A percentile compares a stretch with the other conserved stretches of the same genome.
These are phyloP conservation scores for Onychomys torridus DNA, from an alignment of 2,797 vertebrate genomes.

Conservation along the genomic window DNA sequence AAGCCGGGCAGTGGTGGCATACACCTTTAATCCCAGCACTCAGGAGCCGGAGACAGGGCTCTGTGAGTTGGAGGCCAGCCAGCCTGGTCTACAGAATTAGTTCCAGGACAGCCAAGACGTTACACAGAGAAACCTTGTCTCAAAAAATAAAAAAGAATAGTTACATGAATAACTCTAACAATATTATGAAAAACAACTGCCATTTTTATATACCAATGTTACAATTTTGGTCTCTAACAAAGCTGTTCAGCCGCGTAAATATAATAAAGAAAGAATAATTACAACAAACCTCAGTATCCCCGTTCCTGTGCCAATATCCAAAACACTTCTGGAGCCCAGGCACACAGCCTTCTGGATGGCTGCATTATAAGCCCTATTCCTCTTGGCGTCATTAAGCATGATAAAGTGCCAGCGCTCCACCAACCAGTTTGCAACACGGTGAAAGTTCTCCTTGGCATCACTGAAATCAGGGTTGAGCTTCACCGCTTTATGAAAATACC, in stretches of 20 bases:
- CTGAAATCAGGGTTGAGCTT: conserved; percentile 95
- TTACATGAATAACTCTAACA: conserved; percentile 21
- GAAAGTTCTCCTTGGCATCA: conserved; percentile 98
- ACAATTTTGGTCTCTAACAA: conserved; percentile 39
- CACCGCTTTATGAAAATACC: conserved; percentile 97
- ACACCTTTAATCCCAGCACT: background rate
- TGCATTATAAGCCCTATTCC: conserved; percentile 94
- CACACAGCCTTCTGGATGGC: conserved; percentile 94
- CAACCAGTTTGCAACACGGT: conserved; percentile 98
- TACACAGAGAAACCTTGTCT: background rate
- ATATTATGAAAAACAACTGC: conserved; percentile 45
- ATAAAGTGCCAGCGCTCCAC: conserved; percentile 99
- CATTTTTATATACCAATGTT: conserved; percentile 45
- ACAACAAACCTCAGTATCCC: conserved; percentile 94
- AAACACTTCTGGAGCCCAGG: conserved; percentile 93
- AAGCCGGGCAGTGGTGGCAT: too few species aligned
- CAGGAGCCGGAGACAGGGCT: background rate
- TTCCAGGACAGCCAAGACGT: background rate
- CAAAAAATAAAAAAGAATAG: background rate
- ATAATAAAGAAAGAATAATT: background rate
- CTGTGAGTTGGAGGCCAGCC: background rate
- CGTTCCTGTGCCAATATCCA: conserved; percentile 98
- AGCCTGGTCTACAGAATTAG: background rate
- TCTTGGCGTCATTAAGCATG: conserved; percentile 96
- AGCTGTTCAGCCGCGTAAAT: background rate